Conservation (phyloP, 1,140 invertebrate genomes). For the Caerostris darwini region DNA sequence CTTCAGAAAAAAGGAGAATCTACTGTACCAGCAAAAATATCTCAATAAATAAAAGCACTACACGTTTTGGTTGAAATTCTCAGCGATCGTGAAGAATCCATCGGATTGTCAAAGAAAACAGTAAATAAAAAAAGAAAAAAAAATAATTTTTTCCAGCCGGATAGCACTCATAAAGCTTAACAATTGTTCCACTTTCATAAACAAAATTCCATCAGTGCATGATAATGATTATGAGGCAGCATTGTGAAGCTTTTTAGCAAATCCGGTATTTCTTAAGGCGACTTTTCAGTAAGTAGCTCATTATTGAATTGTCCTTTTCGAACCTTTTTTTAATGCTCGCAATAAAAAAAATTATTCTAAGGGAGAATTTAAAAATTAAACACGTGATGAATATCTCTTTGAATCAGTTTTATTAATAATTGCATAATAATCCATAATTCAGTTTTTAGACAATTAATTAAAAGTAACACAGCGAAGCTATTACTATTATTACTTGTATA, state of each 20-base stretch:
- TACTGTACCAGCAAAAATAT: neutral
- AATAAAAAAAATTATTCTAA: neutral
- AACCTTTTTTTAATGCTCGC: neutral
- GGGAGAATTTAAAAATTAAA: neutral
- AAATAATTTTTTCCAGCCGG: slow-evolving; percentile 1
- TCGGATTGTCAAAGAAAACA: neutral
- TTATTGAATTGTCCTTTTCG: slow-evolving; percentile 34
- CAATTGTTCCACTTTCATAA: neutral
- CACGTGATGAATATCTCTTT: too few relatives aligned
- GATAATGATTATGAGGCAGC: slow-evolving; percentile 19
- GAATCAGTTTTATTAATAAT: too few relatives aligned
- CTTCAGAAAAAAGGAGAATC: neutral
- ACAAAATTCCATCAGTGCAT: neutral
- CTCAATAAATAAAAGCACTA: neutral
- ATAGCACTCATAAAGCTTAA: slow-evolving; percentile 8
- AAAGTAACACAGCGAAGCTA: too few relatives aligned
- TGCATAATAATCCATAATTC: too few relatives aligned
- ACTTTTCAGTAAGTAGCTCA: neutral
- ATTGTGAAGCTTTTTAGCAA: slow-evolving; percentile 35
- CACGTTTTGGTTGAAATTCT: neutral
- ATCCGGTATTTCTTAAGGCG: slow-evolving; percentile 36
- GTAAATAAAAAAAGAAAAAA: neutral
- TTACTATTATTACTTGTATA: too few relatives aligned
- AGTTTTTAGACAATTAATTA: too few relatives aligned
- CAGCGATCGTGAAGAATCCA: neutral